These are phyloP conservation scores for Bombus breviceps DNA, from an alignment of 1,140 invertebrate species.

Conservation along the genomic window DNA sequence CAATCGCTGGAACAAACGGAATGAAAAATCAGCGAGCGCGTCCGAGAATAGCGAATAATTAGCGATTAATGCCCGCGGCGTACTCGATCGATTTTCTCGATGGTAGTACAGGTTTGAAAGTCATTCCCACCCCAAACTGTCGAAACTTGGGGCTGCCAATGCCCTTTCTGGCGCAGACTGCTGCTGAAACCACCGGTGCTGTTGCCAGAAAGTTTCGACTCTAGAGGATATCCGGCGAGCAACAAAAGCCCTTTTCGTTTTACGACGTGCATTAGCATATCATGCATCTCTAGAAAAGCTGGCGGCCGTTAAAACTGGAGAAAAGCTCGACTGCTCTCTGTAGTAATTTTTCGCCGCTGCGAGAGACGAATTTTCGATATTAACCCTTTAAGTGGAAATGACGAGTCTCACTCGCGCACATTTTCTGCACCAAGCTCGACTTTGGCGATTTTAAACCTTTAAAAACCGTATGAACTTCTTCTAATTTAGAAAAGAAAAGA, in stretches of 20 bases:
- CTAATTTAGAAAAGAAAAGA: too few relatives aligned
- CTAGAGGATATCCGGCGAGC: constrained; percentile 9
- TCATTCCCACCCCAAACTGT: not conserved
- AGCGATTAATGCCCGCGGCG: constrained; percentile 21
- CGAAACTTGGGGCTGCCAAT: constrained; percentile 27
- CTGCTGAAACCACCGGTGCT: not conserved
- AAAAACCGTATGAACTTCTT: too few relatives aligned
- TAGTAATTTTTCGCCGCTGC: not conserved
- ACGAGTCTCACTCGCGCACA: too few relatives aligned
- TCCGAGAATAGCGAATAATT: constrained; percentile 10
- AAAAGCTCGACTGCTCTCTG: not conserved
- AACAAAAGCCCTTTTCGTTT: constrained; percentile 40
- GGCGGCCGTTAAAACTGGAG: not conserved
- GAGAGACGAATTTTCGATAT: not conserved
- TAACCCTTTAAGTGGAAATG: too few relatives aligned
- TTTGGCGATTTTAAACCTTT: too few relatives aligned
- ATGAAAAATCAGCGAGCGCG: not conserved
- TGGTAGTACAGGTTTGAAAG: not conserved
- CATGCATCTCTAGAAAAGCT: not conserved
- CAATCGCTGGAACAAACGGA: too few relatives aligned
- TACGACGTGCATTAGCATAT: constrained; percentile 27
- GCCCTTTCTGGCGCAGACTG: constrained; percentile 25
- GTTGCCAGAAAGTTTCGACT: constrained; percentile 39
- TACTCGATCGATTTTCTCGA: constrained; percentile 11
- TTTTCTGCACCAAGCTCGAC: too few relatives aligned